Conservation (phyloP, 2,888 invertebrate genomes). For the Drosophila stalkeri region DNA sequence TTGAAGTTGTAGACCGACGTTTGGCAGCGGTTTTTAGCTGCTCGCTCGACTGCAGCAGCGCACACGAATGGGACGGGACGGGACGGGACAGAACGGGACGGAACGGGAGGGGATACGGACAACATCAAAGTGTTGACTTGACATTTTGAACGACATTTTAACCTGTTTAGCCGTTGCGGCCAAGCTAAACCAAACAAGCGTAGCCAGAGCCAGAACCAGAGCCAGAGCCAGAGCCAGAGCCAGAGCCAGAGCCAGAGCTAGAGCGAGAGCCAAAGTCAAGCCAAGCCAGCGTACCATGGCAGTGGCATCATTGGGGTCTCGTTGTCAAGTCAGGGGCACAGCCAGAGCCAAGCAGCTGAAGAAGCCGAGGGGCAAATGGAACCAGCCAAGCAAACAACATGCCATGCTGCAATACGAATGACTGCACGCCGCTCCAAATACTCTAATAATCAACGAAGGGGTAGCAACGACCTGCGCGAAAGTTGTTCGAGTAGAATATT, state of each 20-base stretch:
- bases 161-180: slow-evolving; percentile 79
- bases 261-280: slow-evolving; percentile 1
- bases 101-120: slow-evolving; percentile 51
- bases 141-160: slow-evolving; percentile 82
- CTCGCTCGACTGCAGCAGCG: slow-evolving; percentile 36
- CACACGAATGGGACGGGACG: slow-evolving; percentile 33
- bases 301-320: slow-evolving; percentile 65
- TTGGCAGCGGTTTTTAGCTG: slow-evolving; percentile 54
- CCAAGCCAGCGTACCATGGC: slow-evolving; percentile 66
- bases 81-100: no score
- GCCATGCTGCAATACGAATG: slow-evolving; percentile 71
- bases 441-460: slow-evolving; percentile 20
- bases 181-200: slow-evolving; percentile 74
- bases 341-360: slow-evolving; percentile 38
- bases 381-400: slow-evolving; percentile 77
- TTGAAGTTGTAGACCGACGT: slow-evolving; percentile 45
- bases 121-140: slow-evolving; percentile 83
- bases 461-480: background rate
- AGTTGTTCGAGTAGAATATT: background rate
- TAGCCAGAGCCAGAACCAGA: slow-evolving; percentile 60
- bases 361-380: slow-evolving; percentile 64
- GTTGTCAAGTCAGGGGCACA: slow-evolving; percentile 58
- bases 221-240: no score
- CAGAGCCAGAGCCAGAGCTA: slow-evolving; percentile 28
- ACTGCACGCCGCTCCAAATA: slow-evolving; percentile 61